These are phyloP conservation scores for Hemaris fuciformis DNA, from an alignment of 2,888 invertebrate species.

Conservation along the genomic window DNA sequence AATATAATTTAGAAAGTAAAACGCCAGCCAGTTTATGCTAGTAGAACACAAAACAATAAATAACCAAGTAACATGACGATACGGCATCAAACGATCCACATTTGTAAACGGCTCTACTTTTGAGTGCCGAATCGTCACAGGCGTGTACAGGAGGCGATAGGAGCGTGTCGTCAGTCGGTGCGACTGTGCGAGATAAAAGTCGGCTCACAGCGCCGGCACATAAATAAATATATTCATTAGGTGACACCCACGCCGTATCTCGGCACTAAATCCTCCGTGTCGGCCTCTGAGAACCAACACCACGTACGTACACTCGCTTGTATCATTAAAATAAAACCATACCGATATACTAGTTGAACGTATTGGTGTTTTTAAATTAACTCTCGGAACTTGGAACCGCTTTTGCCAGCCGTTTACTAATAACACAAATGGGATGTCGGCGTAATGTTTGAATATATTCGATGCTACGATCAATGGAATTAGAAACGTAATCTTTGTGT, in stretches of 20 bases:
- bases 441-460: background rate
- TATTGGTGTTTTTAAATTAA: constrained; percentile 2
- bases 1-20: background rate
- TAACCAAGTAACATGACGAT: background rate
- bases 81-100: constrained; percentile 17
- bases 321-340: constrained; percentile 40
- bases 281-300: constrained; percentile 61
- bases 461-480: background rate
- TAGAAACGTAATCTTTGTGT: background rate
- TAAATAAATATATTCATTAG: constrained; percentile 81
- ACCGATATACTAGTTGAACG: constrained; percentile 7
- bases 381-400: background rate
- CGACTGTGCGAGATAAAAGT: constrained; percentile 68
- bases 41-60: background rate
- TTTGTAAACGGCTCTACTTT: constrained; percentile 17
- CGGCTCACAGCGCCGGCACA: constrained; percentile 52
- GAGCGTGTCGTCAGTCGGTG: constrained; percentile 50
- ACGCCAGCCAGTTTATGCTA: too few relatives aligned
- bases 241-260: constrained; percentile 78
- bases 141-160: constrained; percentile 37
- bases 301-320: constrained; percentile 17
- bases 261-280: constrained; percentile 75
- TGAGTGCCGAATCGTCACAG: constrained; percentile 22
- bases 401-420: constrained; percentile 7
- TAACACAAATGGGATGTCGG: constrained; percentile 5